Evolutionary conservation across 2,888 invertebrate genomes (phyloP), one percentile per base, ranked within the genome.

Genomic region (Miltochrista miniata): DNA sequence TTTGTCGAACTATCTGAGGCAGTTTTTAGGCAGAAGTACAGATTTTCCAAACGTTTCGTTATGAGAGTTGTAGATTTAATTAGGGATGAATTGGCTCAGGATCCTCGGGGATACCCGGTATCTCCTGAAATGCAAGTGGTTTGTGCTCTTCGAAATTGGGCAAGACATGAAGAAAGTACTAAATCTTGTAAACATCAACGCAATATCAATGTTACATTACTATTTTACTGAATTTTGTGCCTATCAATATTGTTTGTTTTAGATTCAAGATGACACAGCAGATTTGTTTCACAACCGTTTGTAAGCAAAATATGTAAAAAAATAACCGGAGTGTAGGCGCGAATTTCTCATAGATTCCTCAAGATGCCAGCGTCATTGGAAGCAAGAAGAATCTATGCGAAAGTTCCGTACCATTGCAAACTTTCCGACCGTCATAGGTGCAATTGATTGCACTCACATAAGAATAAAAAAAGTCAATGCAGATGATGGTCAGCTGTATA

Each of bases 181-280:
- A n/a, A n/a, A n/a, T n/a, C n/a, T n/a, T n/a, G n/a, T n/a, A n/a
- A n/a, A n/a, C n/a, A n/a, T n/a, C n/a, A n/a, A n/a, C n/a, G n/a
- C n/a, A n/a, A n/a, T n/a, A n/a, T n/a, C n/a, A n/a, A n/a, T n/a
- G n/a, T n/a, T n/a, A n/a, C n/a, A n/a, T n/a, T n/a, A n/a, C n/a
- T n/a, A n/a, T n/a, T n/a, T 33, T 33, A 33, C 9, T 33, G 11
- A n/a, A 33, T 33, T 33, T n/a, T n/a, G n/a, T n/a, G n/a, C 33
- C n/a, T 33, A n/a, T 33, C n/a, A 33, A 33, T 33, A 8, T 33
- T 33, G n/a, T 5, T 33, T 33, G n/a, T 36, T 36, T 48, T 24
- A 57, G 51, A 56, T 57, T 10, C 60, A 60, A 51, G 54, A 57
- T 45, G 54, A 56, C 31, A 54, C 43, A 18, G 59, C 43, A 2